Base-by-base conservation (phyloP, 2,797 vertebrate species). In the Coregonus suidteri region DNA sequence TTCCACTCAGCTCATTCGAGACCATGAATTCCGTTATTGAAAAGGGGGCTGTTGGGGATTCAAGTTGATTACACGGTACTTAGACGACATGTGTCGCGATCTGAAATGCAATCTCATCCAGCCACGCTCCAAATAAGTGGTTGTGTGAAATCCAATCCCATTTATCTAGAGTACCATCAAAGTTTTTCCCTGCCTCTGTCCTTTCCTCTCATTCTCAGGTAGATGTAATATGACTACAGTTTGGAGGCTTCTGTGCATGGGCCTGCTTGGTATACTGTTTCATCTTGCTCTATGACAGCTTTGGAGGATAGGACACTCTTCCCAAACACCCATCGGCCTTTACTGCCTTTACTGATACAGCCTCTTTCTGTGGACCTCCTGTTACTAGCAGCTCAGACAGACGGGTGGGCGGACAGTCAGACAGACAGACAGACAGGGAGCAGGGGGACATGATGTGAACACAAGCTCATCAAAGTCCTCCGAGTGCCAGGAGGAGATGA, bases 131-230 rank as follows among this genome's bases (percentile, higher is more conserved):
- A 69, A 81, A 68, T 90, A 90, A 92, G 90, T 88, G 91, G 83
- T 80, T 62, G 81, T 84, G 83, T 87, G 90, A 92, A 92, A 93
- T 90, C 86, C 82, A 85, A 91, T 88, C 81, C 67, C 84, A 82
- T 91, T 85, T 80, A 83, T 90, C 82, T 67, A 75, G 86, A 87
- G 81, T 90, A 90, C 83, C 77, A 83, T 79, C 54, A 81, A 9
- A 47, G 41, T 47, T 9, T 3, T 3, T 47, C 41, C 7, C 41
- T 47, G 41, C 41, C 41, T 13, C 9, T 13, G 41, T 47, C 2
- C 41, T 47, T 11, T 20, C 41, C 41, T 47, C 41, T 47, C 41
- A 11, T 47, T 13, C 41, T 47, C 41, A 47, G 41, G 11, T 47
- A 47, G 41, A 2, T 47, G 9, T 47, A 47, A 47, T 47, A 47